Base-by-base conservation (phyloP, 2,888 invertebrate species). In the Icerya purchasi region DNA sequence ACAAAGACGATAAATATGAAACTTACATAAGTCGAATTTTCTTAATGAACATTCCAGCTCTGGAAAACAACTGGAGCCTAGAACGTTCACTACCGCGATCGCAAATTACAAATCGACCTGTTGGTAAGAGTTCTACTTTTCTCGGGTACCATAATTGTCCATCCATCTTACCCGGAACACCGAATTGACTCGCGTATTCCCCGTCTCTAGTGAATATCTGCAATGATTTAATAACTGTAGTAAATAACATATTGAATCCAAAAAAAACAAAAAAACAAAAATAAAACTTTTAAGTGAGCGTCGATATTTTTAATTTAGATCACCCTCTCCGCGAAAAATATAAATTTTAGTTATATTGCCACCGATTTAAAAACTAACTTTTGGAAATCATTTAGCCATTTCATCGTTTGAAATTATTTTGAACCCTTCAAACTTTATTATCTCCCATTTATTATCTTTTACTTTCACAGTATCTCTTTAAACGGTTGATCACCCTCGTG, bases 141-240 rank as follows among this genome's bases (percentile, higher is more conserved):
- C 94, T 81, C 2, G 96, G 94, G 73, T 93, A 94, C 93, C 93
- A 96, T 64, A 96, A 75, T 69, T 94, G 93, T 0, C 94, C 94
- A 70, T 96, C 94, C 67, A 93, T 94, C 69, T 89, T 89, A 64
- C 94, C 94, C 61, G 92, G 86, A 60, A 85, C 84, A 54, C 94
- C 96, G 73, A 96, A 96, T 73, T 91, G 89, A 70, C 87, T 90
- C 70, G 90, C 91, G 70, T 88, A 89, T 59, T 83, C 84, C 53
- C 94, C 94, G 66, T 84, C 84, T 72, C 93, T 94, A 70, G 92
- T 91, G 72, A 94, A 96, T 63, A 94, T 83, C 83, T 89, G 5
- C 10, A 53, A 49, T 1, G 18, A 56, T 49, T 58, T 53, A 53
- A 25, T 55, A 22, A 21, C 25, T 50, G 57, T 2, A 25, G 19